These are phyloP conservation scores for Catagonus wagneri DNA, from an alignment of 2,113 vertebrate species.

Conservation along the genomic window DNA sequence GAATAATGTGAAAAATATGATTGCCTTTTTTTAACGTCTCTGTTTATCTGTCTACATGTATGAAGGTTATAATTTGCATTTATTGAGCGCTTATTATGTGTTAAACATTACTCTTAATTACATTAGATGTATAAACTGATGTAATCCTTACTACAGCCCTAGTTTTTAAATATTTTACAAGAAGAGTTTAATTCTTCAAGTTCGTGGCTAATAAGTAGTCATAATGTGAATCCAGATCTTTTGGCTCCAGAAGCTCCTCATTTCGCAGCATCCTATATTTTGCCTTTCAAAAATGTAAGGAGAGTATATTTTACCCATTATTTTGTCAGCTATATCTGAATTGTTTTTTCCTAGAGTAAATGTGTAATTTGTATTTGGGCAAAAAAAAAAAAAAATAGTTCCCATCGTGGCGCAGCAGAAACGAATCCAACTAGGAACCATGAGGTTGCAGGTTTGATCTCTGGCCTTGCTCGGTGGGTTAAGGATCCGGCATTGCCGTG, in stretches of 20 bases:
- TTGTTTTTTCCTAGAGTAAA: constrained; percentile 1
- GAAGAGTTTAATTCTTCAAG: not conserved
- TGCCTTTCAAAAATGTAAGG: not conserved
- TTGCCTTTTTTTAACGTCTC: not conserved
- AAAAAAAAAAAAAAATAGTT: not conserved
- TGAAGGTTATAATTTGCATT: constrained; percentile 24
- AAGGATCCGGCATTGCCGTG: no score
- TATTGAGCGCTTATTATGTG: not conserved
- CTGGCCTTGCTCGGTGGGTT: no score
- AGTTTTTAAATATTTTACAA: constrained; percentile 49
- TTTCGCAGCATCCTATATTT: not conserved
- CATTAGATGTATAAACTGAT: constrained; percentile 18
- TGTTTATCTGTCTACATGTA: not conserved
- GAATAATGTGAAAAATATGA: not conserved
- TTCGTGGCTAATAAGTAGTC: not conserved
- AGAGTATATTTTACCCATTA: not conserved
- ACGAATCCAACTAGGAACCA: no score
- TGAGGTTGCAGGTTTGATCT: no score
- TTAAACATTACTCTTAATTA: not conserved
- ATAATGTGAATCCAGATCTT: not conserved
- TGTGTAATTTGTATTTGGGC: not conserved
- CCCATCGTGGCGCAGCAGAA: no score
- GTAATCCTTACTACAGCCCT: not conserved
- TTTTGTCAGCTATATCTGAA: not conserved
- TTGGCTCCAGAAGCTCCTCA: not conserved